Base-by-base conservation (phyloP, 2,113 vertebrate species). In the Craseonycteris thonglongyai region DNA sequence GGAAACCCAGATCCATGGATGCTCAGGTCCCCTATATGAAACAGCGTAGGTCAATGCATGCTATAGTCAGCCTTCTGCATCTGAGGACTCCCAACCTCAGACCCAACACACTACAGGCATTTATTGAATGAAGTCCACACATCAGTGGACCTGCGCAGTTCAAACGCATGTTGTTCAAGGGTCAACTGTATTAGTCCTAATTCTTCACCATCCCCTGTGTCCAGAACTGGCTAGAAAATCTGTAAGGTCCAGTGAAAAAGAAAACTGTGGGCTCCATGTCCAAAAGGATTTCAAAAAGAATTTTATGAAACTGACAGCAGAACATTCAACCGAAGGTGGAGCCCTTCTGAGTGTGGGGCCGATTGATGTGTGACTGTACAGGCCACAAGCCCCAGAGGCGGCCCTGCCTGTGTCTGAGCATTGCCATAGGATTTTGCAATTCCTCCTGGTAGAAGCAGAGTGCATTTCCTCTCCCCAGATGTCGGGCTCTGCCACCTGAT, bases 351-450 rank as follows among this genome's bases (percentile, higher is more conserved):
- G 35, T 2, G 1, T 4, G 15, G 38, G 7, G 22, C 40, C 56
- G 30, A 7, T 35, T 47, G 30, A 7, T 35, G 10, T 49, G n/a
- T 10, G 0, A 2, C 38, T 21, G 22, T 18, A 6, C 0, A 7
- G 76, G 26, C 13, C 21, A 30, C 7, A 33, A 2, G 13, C 16
- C 47, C 33, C 56, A 54, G 63, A 24, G n/a, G 47, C 51, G 7
- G 59, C 38, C 61, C 40, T 45, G 80, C 74, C 71, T 33, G 30
- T 19, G 12, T 18, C 8, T 49, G 33, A 33, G 35, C 40, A 80
- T 33, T 61, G 45, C 66, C 9, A 6, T 33, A 4, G 7, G 38
- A 35, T 13, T 58, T 54, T 71, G 22, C 22, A 38, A 26, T 72
- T 66, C 28, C 19, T 51, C 33, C n/a, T 86, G 22, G 5, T 35